Evolutionary conservation across 2,113 vertebrate species (phyloP), one percentile per base, ranked within the genome.

Genomic region (Hassar affinis): DNA sequence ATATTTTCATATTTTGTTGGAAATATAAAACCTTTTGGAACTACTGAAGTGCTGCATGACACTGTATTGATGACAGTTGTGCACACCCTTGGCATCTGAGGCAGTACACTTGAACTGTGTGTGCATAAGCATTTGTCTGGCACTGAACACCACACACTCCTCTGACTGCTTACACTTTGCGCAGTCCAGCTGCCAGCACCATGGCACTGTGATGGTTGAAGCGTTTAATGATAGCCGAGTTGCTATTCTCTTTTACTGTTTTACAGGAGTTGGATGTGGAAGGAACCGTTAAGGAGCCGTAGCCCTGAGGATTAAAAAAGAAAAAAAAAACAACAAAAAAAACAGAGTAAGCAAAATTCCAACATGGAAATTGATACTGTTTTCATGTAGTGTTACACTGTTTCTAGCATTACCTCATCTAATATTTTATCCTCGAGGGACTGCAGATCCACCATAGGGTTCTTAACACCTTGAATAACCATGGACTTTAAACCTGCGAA

Each of bases 141-240:
- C 45, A 27, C 22, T 27, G 38, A 25, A 57, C 22, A 33, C 18
- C 33, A 3, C 71, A 80, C 38, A 64, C 35, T 59, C 10, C 0
- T 42, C 27, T 38, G 22, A 49, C 59, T 82, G 89, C 94, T 94
- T 93, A 99, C 98, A 95, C 94, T 91, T 95, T 98, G 88, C 95
- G 94, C 87, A 97, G 95, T 66, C 97, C 97, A 75, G 98, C 97
- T 86, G 97, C 98, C 89, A 99, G 94, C 87, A 99, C 98, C 98
- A 99, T 99, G 92, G 98, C 97, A 91, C 97, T 99, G 84, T 99
- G 98, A 91, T 99, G 97, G 92, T 99, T 99, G 93, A 99, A 99
- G 74, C 98, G 95, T 90, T 97, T 99, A 88, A 99, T 99, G 86
- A 99, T 99, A 91, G 97, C 98, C 74, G 96, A 95, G 57, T 98